Base-by-base conservation (phyloP, 2,113 vertebrate species). In the Sorex fumeus region DNA sequence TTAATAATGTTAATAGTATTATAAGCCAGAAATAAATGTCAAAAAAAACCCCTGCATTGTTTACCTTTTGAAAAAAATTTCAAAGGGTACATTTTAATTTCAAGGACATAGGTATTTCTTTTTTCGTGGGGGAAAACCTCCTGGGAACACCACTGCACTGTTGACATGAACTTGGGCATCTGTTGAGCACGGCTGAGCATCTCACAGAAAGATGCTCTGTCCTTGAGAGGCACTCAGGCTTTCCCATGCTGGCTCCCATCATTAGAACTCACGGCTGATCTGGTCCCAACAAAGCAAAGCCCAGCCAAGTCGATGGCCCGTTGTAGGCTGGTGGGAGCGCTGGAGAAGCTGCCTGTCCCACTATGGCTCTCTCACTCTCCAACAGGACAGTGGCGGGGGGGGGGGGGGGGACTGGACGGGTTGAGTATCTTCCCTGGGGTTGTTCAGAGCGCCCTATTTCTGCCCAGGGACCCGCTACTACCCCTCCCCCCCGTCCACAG, bases 401-500 rank as follows among this genome's bases (percentile, higher is more conserved):
- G n/a, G n/a, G n/a, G n/a, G n/a, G n/a, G n/a, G n/a, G n/a, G n/a
- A n/a, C n/a, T 1, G 21, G 8, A 7, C 3, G 45, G 27, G 32
- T 6, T 4, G 7, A 34, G 47, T 23, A 2, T 40, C 34, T 21
- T 34, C 32, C 79, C 53, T 13, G n/a, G 75, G 47, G 50, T 8
- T 53, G 19, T 40, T 64, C 12, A 6, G 45, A 57, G 66, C 6
- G 3, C 60, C 69, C 79, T 16, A 23, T 8, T 19, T 7, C 40
- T 43, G 64, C 72, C 3, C 0, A 1, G 21, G 13, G 36, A 40
- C 80, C 45, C 6, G 34, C 79, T 1, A 1, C 2, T 0, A 0
- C 2, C 57, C 84, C 53, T 1, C 18, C 45, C 84, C 62, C 2
- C 28, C 4, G 0, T 45, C 13, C 1, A 6, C 23, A 0, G 32